Percentiles rank a stretch among this genome's conserved stretches.
Conservation (phyloP, 1,140 invertebrate genomes). For the Papilio aristodemus region DNA sequence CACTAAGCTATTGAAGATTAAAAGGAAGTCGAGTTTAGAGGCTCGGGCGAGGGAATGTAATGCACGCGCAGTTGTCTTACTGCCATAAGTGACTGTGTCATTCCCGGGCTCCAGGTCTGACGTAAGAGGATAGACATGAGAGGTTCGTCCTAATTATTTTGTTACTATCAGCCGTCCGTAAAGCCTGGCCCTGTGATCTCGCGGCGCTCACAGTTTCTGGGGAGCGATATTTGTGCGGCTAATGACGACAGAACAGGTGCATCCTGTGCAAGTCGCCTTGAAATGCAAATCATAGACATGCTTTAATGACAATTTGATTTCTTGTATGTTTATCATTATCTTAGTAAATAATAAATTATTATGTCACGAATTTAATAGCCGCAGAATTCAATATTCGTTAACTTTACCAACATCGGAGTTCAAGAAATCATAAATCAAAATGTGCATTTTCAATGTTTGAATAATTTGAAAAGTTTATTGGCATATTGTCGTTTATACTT, state of each 20-base stretch:
- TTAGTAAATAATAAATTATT: not conserved
- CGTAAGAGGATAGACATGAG: conserved; percentile 22
- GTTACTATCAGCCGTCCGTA: conserved; percentile 25
- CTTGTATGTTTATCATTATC: not conserved
- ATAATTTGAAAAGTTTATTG: conserved; percentile 8
- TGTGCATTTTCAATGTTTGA: not conserved
- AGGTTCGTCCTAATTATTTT: conserved; percentile 32
- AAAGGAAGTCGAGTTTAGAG: too few relatives aligned
- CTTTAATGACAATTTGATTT: not conserved
- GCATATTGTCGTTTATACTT: conserved; percentile 9
- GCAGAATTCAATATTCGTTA: too few relatives aligned
- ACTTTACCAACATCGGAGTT: too few relatives aligned
- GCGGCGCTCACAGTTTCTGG: not conserved
- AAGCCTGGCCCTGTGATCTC: conserved; percentile 24
- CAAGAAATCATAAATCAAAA: conserved; percentile 4
- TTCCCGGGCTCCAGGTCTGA: not conserved
- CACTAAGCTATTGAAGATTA: too few relatives aligned
- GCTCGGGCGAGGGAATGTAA: too few relatives aligned
- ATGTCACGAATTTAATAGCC: too few relatives aligned
- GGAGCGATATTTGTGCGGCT: not conserved
- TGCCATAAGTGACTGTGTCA: not conserved
- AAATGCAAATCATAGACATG: not conserved
- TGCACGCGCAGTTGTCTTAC: not conserved
- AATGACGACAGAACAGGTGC: conserved; percentile 25
- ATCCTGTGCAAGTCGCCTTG: not conserved